Evolutionary conservation across 2,113 vertebrate genomes (phyloP), one percentile per base, ranked within the genome.

Genomic region (Phainopepla nitens): DNA sequence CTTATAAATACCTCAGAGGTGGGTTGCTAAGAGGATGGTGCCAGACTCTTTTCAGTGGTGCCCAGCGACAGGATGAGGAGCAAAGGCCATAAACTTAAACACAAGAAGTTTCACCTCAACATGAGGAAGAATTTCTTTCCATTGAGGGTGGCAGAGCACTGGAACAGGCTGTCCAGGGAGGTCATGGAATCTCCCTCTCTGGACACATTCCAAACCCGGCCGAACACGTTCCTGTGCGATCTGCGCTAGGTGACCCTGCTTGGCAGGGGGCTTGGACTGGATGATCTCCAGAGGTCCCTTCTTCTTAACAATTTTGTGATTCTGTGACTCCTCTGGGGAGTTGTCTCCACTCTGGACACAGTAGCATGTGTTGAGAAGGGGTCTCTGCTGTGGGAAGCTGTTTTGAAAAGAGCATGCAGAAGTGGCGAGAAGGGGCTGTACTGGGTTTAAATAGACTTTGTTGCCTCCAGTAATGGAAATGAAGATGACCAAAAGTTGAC

Each of bases 221-320:
- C 28, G 44, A 3, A 23, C 3, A 0, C 3, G 0, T 41, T 68
- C 17, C 28, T 60, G 13, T 35, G n/a, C 15, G 4, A 60, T 13
- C n/a, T 47, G 29, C 69, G 31, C 16, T 23, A 13, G 39, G 61
- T 61, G 54, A 25, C 47, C 17, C 3, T 60, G 17, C 39, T 53
- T 41, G n/a, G 33, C 29, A 41, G 24, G 13, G 11, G 13, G 10
- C 7, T 45, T 45, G 69, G 45, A 11, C 35, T 39, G 24, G 28
- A 25, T 44, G 45, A 24, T 75, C 24, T 24, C 29, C 39, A n/a
- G 19, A 29, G 24, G 13, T n/a, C 24, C 41, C 25, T 19, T 69
- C 17, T 24, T 29, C 12, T 33, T 29, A 22, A 15, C 6, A 21
- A 8, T 35, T 31, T 45, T 42, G 35, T 31, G 57, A 33, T 53